Evolutionary conservation across 92 coral and sea anemone genomes (phyloP).

Genomic region (Epizoanthus fatuus): DNA sequence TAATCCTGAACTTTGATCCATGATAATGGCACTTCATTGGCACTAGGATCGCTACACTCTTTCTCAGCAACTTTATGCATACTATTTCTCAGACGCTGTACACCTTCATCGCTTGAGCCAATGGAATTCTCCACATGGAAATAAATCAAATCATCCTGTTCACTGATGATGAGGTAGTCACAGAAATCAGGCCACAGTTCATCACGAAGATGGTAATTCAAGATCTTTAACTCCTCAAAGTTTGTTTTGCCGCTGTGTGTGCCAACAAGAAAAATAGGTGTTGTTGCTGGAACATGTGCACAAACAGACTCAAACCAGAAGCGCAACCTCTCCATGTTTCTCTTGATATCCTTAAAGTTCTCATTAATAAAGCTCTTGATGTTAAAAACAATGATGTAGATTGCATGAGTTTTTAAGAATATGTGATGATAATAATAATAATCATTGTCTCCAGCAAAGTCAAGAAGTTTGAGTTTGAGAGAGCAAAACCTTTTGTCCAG

Average conservation of each 20-base stretch:
- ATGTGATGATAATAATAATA: constrained; percentile 61
- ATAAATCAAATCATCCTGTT: constrained; percentile 45
- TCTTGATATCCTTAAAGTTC: constrained; percentile 4
- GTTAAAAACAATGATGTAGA: constrained; percentile 61
- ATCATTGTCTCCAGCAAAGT: constrained; percentile 75
- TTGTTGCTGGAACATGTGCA: constrained; percentile 41
- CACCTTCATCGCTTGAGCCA: constrained; percentile 40
- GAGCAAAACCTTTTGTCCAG: constrained; percentile 37
- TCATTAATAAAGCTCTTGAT: not conserved
- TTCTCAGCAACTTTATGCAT: constrained; percentile 50
- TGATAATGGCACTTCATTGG: constrained; percentile 50
- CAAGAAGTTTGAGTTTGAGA: constrained; percentile 59
- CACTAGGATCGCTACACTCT: not conserved
- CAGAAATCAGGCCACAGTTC: constrained; percentile 49
- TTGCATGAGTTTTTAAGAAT: constrained; percentile 47
- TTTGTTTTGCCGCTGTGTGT: constrained; percentile 56
- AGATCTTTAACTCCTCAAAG: not conserved
- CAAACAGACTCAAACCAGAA: constrained; percentile 72
- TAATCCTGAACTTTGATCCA: constrained; percentile 74
- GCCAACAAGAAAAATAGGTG: constrained; percentile 62
- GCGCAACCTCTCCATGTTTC: constrained; percentile 33
- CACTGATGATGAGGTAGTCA: constrained; percentile 46
- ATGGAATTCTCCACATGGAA: constrained; percentile 68
- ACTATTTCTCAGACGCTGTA: constrained; percentile 34
- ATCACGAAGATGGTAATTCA: constrained; percentile 27